Conservation (phyloP, 1,140 invertebrate species). For the Ridgeia piscesae region DNA sequence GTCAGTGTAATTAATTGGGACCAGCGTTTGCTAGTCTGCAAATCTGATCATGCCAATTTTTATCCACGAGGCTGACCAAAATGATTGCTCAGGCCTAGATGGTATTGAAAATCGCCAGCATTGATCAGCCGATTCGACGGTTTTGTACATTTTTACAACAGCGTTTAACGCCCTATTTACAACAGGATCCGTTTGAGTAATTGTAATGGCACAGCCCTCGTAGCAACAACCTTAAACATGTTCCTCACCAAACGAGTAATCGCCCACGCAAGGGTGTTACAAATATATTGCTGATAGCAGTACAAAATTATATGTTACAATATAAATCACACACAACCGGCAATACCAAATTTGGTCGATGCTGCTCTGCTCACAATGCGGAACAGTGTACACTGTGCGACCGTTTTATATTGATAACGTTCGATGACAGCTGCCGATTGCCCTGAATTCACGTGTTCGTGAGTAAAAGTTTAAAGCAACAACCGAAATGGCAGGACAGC, state of each 20-base stretch:
- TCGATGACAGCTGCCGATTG: neutral
- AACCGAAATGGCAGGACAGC: neutral
- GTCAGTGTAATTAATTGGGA: too few relatives aligned
- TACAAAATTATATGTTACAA: neutral
- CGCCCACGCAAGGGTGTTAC: neutral
- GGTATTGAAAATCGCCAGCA: neutral
- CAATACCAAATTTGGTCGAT: neutral
- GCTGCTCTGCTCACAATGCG: neutral
- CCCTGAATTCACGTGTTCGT: neutral
- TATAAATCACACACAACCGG: neutral
- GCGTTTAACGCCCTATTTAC: neutral
- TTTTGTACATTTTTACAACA: conserved; percentile 6
- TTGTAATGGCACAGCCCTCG: neutral
- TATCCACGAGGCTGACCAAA: too few relatives aligned
- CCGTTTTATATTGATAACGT: neutral
- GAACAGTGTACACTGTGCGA: neutral
- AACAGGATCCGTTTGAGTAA: neutral
- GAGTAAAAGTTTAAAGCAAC: too few relatives aligned
- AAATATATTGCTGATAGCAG: neutral
- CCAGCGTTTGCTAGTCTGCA: too few relatives aligned
- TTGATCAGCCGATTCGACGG: neutral
- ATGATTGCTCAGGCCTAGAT: neutral
- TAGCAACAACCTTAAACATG: neutral
- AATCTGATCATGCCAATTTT: too few relatives aligned
- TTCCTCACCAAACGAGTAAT: neutral